Evolutionary conservation across 1,140 invertebrate species (phyloP), one percentile per base, ranked within the genome.

Genomic region (Bombus pyrosoma): DNA sequence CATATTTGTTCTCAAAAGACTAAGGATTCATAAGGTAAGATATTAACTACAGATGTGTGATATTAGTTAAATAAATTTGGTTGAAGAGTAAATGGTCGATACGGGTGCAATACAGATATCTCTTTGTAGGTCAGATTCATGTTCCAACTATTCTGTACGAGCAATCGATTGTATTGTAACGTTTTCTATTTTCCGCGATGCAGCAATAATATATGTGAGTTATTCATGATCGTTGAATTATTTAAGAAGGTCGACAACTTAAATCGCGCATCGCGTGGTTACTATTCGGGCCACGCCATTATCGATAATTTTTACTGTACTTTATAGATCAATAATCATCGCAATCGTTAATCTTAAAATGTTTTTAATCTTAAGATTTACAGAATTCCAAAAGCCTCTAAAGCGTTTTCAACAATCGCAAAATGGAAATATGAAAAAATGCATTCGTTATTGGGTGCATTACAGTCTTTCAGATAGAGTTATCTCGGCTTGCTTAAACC

Each of bases 171-270:
- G 71, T 81, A 90, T 90, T 39, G 81, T 59, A 85, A 75, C 87
- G 76, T 84, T 85, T 75, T 83, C 76, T 85, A 89, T 91, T 86
- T 90, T 86, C 79, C 64, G 53, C 74, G 64, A 81, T 57, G 64
- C 83, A 78, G 68, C 75, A 86, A 91, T 83, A 88, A 88, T 83
- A 89, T 81, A 84, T 47, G 66, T 69, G 41, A 83, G 81, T 86
- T 81, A 89, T 89, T 83, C 80, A 86, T 73, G 87, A 83, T 74
- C 77, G 62, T 41, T 86, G 64, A 89, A 89, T 89, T 89, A 89
- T 89, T 89, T 28, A 71, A 85, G 77, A 85, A 85, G 83, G 76
- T 85, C 77, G 41, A 32, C 83, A 53, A 59, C 39, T 80, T 64
- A 85, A 85, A 80, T 79, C 66, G 66, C 47, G 47, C 47, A 59